A percentile compares a stretch with the other conserved stretches of the same genome.
Conservation (phyloP, 1,140 invertebrate species). For the Ostrea edulis region DNA sequence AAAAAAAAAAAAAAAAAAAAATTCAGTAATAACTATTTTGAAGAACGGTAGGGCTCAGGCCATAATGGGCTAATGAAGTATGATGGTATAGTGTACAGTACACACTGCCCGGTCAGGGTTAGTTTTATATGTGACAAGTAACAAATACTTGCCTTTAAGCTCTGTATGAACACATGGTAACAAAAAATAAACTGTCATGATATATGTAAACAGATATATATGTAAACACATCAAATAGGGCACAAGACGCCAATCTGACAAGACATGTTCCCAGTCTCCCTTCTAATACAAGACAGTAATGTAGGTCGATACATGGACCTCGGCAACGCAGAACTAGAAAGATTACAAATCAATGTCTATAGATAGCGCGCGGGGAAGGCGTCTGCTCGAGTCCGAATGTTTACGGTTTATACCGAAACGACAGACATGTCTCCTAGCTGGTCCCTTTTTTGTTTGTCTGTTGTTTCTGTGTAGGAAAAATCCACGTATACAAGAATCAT, state of each 20-base stretch:
- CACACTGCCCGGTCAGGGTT: neutral
- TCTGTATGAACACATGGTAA: neutral
- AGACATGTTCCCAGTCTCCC: neutral
- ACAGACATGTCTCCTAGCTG: neutral
- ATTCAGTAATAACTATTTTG: too few species aligned
- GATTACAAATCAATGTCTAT: slow-evolving; percentile 37
- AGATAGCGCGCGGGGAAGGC: slow-evolving; percentile 17
- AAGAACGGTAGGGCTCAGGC: too few species aligned
- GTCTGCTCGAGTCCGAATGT: slow-evolving; percentile 12
- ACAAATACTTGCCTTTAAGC: neutral
- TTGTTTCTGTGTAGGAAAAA: neutral
- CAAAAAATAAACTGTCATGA: neutral
- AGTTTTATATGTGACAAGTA: neutral
- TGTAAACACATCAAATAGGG: neutral
- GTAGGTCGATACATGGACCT: slow-evolving; percentile 17
- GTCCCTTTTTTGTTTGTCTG: neutral
- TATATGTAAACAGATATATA: neutral
- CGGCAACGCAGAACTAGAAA: slow-evolving; percentile 21
- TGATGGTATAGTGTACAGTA: neutral
- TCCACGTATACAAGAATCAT: neutral
- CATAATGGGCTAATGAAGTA: too few species aligned
- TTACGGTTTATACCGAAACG: neutral
- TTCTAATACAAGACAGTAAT: neutral
- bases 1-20: too few species aligned
- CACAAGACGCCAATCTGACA: neutral